phyloP scores from a whole-genome alignment of 2,888 invertebrate genomes.

The Phlogophora meticulosa region DNA sequence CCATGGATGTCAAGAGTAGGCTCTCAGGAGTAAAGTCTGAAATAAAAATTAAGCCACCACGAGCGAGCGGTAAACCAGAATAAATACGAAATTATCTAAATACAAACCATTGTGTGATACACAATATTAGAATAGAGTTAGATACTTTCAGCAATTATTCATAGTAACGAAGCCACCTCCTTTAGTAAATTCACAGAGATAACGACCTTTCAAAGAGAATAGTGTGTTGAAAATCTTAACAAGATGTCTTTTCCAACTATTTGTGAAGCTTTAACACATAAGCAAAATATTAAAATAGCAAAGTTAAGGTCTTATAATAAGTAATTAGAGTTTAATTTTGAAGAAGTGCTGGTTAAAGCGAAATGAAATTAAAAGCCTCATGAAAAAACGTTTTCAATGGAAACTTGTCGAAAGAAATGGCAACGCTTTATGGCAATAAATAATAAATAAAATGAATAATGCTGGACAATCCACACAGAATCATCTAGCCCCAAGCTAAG shows the following conservation, averaged over 20 bases:
- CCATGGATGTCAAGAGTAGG: too few relatives aligned
- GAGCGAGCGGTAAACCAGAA: too few relatives aligned
- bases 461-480: too few relatives aligned
- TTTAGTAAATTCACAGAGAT: neutral
- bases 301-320: slow-evolving; percentile 20
- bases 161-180: neutral
- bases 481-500: too few relatives aligned
- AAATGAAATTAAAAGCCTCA: slow-evolving; percentile 23
- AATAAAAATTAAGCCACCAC: too few relatives aligned
- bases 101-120: too few relatives aligned
- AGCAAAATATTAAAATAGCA: slow-evolving; percentile 7
- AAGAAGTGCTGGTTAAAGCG: slow-evolving; percentile 22
- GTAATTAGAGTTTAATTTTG: slow-evolving; percentile 6
- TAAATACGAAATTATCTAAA: too few relatives aligned
- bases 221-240: neutral
- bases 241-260: slow-evolving; percentile 2
- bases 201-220: neutral
- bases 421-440: slow-evolving; percentile 4
- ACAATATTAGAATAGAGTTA: too few relatives aligned
- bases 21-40: too few relatives aligned
- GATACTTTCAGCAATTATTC: too few relatives aligned
- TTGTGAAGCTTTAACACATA: neutral
- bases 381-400: slow-evolving; percentile 19
- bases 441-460: too few relatives aligned
- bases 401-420: slow-evolving; percentile 11